Conservation (phyloP, 1,140 invertebrate species). For the Oryctes rhinoceros region DNA sequence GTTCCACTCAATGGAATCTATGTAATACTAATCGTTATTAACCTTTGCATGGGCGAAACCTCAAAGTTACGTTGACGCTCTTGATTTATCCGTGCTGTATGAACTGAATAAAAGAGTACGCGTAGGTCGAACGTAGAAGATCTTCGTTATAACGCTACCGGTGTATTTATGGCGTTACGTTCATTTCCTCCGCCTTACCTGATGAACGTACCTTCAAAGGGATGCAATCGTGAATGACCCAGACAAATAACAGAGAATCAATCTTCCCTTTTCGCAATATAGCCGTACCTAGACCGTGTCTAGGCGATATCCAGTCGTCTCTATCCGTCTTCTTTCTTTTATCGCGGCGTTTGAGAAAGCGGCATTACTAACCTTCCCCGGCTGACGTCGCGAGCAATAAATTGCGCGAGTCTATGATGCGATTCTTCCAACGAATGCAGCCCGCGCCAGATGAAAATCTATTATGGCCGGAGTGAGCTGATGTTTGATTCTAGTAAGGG, state of each 20-base stretch:
- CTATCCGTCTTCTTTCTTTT: not conserved
- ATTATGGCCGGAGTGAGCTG: not conserved
- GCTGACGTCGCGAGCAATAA: not conserved
- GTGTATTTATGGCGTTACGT: not conserved
- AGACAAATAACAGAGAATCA: not conserved
- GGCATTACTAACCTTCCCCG: not conserved
- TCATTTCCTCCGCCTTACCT: not conserved
- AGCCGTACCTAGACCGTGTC: not conserved
- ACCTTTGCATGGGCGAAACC: too few relatives aligned
- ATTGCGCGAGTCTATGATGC: slow-evolving; percentile 7
- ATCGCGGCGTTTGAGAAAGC: not conserved
- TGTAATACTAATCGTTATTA: too few relatives aligned
- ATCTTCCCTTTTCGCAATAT: not conserved
- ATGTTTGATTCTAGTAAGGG: not conserved
- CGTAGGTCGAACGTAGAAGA: not conserved
- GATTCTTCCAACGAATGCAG: not conserved
- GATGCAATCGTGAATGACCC: not conserved
- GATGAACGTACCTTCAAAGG: not conserved
- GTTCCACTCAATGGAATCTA: too few relatives aligned
- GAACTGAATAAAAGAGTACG: not conserved
- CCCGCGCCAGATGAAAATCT: slow-evolving; percentile 2
- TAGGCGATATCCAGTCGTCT: not conserved
- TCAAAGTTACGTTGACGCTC: not conserved
- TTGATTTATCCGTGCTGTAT: not conserved
- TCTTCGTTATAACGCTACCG: not conserved